A percentile compares a stretch with the other conserved stretches of the same genome.
Conservation (phyloP, 2,113 vertebrate species). For the Proteles cristata region DNA sequence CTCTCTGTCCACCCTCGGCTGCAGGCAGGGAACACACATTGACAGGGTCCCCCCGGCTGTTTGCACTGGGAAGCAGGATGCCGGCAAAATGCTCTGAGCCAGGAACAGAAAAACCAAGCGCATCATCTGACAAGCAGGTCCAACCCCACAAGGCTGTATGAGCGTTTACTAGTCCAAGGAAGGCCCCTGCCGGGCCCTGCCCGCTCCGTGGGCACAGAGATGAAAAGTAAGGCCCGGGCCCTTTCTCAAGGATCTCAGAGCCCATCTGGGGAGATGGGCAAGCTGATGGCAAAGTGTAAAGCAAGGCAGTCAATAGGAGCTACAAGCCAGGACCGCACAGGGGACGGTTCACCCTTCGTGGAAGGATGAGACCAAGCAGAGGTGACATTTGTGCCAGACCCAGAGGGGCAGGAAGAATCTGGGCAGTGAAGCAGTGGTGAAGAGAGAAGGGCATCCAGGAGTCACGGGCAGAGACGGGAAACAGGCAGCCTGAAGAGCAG, state of each 20-base stretch:
- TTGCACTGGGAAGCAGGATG: fast-evolving
- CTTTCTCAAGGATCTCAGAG: not conserved
- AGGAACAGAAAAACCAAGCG: not conserved
- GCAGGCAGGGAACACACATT: not conserved
- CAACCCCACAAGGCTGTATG: not conserved
- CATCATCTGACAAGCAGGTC: not conserved
- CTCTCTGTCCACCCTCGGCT: not conserved
- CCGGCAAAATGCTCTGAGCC: not conserved
- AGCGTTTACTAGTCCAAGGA: not conserved
- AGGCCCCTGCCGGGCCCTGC: not conserved
- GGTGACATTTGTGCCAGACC: not conserved
- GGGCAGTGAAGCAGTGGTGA: not conserved
- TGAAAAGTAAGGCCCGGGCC: not conserved
- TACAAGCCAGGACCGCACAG: not conserved
- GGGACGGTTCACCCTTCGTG: fast-evolving
- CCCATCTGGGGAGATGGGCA: not conserved
- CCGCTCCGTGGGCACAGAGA: not conserved
- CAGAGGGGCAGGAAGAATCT: not conserved
- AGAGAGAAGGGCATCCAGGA: not conserved
- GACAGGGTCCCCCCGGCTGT: not conserved
- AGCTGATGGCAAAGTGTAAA: not conserved
- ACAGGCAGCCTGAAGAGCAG: not conserved
- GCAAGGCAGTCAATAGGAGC: not conserved
- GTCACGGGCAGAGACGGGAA: not conserved
- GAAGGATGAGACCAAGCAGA: not conserved